Conservation (phyloP, 2,888 invertebrate species). For the Rotaria macrura region DNA sequence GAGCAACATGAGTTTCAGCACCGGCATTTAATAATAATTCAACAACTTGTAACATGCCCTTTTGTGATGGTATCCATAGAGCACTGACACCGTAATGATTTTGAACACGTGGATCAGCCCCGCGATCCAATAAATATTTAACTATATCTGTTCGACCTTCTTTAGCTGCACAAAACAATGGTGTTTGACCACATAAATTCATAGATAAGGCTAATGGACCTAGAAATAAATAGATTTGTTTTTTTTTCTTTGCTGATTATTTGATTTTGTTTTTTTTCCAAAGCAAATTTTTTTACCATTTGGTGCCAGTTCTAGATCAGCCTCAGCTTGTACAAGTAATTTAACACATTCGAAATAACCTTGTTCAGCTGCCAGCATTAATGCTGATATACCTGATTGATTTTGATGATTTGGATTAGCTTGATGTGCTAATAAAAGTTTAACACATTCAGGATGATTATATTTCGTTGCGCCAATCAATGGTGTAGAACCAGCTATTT, state of each 20-base stretch:
- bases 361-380: slow-evolving; percentile 34
- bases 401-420: slow-evolving; percentile 35
- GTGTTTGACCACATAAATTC: slow-evolving; percentile 34
- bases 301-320: slow-evolving; percentile 32
- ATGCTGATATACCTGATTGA: slow-evolving; percentile 33
- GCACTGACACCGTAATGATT: slow-evolving; percentile 34
- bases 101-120: slow-evolving; percentile 32
- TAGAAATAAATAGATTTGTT: not conserved
- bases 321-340: slow-evolving; percentile 24
- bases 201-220: slow-evolving; percentile 24
- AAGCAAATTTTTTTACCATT: slow-evolving; percentile 6
- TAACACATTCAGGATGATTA: slow-evolving; percentile 33
- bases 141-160: slow-evolving; percentile 33
- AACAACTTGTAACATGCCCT: slow-evolving; percentile 30
- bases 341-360: slow-evolving; percentile 33
- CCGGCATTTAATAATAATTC: slow-evolving; percentile 26
- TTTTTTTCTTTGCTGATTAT: too few species aligned
- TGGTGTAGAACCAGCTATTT: slow-evolving; percentile 34
- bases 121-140: slow-evolving; percentile 23
- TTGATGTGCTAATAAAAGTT: slow-evolving; percentile 17
- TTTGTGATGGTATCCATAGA: slow-evolving; percentile 34
- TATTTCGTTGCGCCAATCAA: slow-evolving; percentile 34
- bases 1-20: slow-evolving; percentile 31
- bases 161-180: slow-evolving; percentile 34
- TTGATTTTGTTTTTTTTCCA: too few species aligned